Conservation (phyloP, 1,140 invertebrate genomes). For the Diploscapter pachys region DNA sequence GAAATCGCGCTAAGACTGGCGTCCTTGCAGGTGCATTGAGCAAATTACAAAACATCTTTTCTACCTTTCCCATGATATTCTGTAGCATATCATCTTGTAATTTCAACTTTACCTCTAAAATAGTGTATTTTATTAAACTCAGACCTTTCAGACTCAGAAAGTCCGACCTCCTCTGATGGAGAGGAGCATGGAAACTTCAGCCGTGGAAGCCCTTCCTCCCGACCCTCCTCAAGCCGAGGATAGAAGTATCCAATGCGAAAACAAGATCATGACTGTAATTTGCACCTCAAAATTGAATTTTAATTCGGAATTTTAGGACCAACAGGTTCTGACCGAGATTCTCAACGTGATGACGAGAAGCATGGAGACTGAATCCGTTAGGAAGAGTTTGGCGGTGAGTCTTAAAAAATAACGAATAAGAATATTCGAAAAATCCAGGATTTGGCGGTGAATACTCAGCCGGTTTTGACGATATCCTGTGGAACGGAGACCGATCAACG, state of each 20-base stretch:
- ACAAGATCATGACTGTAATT: neutral
- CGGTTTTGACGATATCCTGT: no score
- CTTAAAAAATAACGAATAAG: neutral
- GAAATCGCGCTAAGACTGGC: conserved; percentile 40
- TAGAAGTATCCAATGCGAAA: neutral
- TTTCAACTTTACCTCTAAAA: no score
- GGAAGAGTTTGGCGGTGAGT: neutral
- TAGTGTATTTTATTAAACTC: conserved; percentile 1
- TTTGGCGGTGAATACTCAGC: no score
- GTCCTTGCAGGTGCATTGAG: conserved; percentile 25
- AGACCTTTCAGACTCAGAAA: neutral
- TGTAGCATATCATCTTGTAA: neutral
- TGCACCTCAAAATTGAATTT: no score
- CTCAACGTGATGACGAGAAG: conserved; percentile 20
- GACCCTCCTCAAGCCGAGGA: neutral
- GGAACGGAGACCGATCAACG: neutral
- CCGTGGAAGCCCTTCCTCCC: neutral
- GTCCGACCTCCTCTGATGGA: neutral
- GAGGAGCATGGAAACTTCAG: conserved; percentile 7
- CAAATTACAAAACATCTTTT: neutral
- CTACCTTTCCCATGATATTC: neutral
- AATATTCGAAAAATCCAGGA: no score
- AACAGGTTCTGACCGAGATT: conserved; percentile 18
- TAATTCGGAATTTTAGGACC: neutral
- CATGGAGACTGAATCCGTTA: conserved; percentile 14